Evolutionary conservation across 2,113 vertebrate genomes (phyloP), one percentile per base, ranked within the genome.

Genomic region (human (Homo sapiens)): DNA sequence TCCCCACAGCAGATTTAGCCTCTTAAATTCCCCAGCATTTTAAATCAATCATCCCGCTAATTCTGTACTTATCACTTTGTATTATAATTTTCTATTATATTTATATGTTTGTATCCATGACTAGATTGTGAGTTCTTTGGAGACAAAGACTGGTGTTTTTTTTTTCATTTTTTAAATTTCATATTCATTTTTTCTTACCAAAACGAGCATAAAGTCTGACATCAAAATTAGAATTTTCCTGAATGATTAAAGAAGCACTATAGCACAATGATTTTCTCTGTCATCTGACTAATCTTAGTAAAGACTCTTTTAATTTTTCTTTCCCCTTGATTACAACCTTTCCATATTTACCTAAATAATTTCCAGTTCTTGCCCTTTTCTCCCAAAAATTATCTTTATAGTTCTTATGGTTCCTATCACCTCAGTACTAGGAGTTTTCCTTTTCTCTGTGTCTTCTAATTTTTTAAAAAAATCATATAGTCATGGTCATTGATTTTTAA

Each of bases 211-310:
- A 10, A 52, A 18, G 16, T 32, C 57, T 81, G 48, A 48, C 18
- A 52, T 85, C 43, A 76, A 90, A 92, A 92, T 78, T 76, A 75
- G 61, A 93, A 89, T 88, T 95, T 43, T 79, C 20, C 66, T 68
- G 14, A 68, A 27, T 38, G 7, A 86, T 55, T 89, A 59, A 50
- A 84, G 57, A 81, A 79, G 57, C 14, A 83, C 8, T 17, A 8
- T 7, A 48, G 45, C 10, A 68, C 10, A 70, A 5, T 66, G 40
- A 43, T 89, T 97, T 88, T 66, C 48, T 80, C n/a, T 68, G 50
- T 73, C 43, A 40, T 80, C 13, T 92, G 52, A 78, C 7, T 73
- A 86, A 45, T 9, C 14, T 55, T 78, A 72, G 35, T 48, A 61
- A 68, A 76, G 17, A 72, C 6, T 27, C 45, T 68, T 94, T 32